Base-by-base conservation (phyloP, 2,797 vertebrate genomes). In the Podargus strigoides region DNA sequence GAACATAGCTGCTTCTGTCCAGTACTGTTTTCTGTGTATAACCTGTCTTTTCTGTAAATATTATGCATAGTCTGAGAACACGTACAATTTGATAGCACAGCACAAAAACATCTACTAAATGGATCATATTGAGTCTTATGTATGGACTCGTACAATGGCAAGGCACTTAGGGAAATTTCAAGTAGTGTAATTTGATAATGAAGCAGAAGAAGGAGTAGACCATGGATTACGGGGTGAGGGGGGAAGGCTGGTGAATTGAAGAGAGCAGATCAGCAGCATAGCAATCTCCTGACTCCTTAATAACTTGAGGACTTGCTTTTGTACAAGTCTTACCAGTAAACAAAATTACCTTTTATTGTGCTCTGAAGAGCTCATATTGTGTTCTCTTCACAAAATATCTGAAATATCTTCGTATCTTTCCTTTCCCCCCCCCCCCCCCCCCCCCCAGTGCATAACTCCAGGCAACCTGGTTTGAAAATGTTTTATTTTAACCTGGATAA, bases 151-250 rank as follows among this genome's bases (percentile, higher is more conserved):
- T 32, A 52, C 9, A 52, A 52, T 12, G 46, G 17, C 11, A 44
- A 56, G 32, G 32, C 20, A 34, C 17, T 68, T 52, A 19, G 58
- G 32, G 49, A 69, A 60, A 3, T 56, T 76, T 28, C 42, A 62
- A 41, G 37, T 34, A 58, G 22, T 87, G 32, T 9, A 59, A 8
- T 60, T 47, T 46, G 6, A 47, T 56, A 37, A 18, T 60, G 53
- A 87, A 78, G 11, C 28, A 56, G 53, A n/a, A 60, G 39, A 30
- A 52, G 30, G 28, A 80, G 7, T n/a, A 64, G 20, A 52, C 7
- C 4, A 6, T 16, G 10, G 14, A 32, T n/a, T 81, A 50, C 14
- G 39, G 13, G 16, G 7, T 1, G 1, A 5, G 10, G 3, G 6
- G n/a, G 17, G 5, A n/a, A n/a, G 7, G 4, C 23, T 34, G 32